Evolutionary conservation across 2,888 invertebrate species (phyloP).

Genomic region (Sylvicola fuscatus): DNA sequence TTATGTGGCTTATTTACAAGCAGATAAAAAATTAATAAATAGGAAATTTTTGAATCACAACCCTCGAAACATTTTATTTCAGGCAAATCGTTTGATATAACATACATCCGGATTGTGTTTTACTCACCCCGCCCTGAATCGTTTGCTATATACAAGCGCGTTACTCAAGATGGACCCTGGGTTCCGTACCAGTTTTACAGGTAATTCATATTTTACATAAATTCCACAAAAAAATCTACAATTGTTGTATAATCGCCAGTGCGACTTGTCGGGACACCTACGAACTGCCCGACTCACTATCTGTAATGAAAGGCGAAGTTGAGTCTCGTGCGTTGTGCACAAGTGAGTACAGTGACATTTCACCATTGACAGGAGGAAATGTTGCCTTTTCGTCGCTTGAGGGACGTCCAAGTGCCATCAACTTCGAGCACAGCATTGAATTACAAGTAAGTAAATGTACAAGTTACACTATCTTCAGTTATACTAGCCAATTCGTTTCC

Average conservation of each 20-base stretch:
- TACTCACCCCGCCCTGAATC: conserved; percentile 93
- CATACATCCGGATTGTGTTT: conserved; percentile 85
- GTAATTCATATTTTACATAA: conserved; percentile 18
- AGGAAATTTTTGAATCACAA: conserved; percentile 3
- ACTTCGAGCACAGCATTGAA: conserved; percentile 75
- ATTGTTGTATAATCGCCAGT: conserved; percentile 26
- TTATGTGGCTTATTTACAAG: too few species aligned
- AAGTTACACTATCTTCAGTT: not conserved
- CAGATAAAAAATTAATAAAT: conserved; percentile 4
- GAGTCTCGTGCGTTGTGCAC: conserved; percentile 93
- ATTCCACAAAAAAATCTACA: conserved; percentile 1
- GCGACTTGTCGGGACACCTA: conserved; percentile 87
- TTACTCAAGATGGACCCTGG: conserved; percentile 58
- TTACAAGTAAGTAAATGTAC: conserved; percentile 46
- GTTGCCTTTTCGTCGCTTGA: conserved; percentile 90
- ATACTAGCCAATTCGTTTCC: not conserved
- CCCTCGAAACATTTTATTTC: conserved; percentile 14
- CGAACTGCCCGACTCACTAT: conserved; percentile 54
- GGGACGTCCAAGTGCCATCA: conserved; percentile 79
- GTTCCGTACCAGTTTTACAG: conserved; percentile 81
- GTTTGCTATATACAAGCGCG: conserved; percentile 85
- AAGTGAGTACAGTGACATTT: conserved; percentile 95
- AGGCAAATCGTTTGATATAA: conserved; percentile 95
- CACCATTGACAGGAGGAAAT: conserved; percentile 83
- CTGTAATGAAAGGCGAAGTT: conserved; percentile 47